A percentile compares a stretch with the other conserved stretches of the same genome.
Conservation (phyloP, 2,113 vertebrate species). For the Entosphenus tridentatus region DNA sequence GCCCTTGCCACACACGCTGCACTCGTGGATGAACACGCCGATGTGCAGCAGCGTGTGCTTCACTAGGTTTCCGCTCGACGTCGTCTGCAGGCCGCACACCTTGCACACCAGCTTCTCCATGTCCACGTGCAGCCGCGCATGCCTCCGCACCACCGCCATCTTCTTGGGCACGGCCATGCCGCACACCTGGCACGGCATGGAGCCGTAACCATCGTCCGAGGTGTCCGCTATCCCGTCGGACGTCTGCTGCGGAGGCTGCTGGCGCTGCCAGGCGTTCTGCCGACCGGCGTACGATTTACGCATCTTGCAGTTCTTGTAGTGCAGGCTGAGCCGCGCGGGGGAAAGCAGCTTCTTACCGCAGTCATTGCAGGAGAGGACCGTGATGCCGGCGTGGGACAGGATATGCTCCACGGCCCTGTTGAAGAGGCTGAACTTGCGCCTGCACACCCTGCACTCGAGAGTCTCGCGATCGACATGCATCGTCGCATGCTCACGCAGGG, state of each 20-base stretch:
- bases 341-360: constrained; percentile 4
- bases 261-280: not conserved
- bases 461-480: constrained; percentile 4
- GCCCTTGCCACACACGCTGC: constrained; percentile 4
- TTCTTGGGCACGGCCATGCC: constrained; percentile 3
- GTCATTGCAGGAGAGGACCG: not conserved
- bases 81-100: constrained; percentile 2
- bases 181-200: constrained; percentile 1
- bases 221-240: not conserved
- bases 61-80: constrained; percentile 1
- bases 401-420: constrained; percentile 3
- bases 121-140: constrained; percentile 3
- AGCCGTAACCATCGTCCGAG: not conserved
- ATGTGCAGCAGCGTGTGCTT: constrained; percentile 3
- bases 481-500: constrained; percentile 2
- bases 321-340: not conserved
- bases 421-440: constrained; percentile 4
- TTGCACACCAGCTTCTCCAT: not conserved
- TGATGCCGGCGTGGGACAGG: not conserved
- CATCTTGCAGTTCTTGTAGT: constrained; percentile 4
- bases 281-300: not conserved
- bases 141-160: constrained; percentile 1
- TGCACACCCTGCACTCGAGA: not conserved
- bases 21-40: not conserved
- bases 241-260: too few relatives aligned